These are phyloP conservation scores for Blomia tropicalis DNA, from an alignment of 2,888 invertebrate species.

Conservation along the genomic window DNA sequence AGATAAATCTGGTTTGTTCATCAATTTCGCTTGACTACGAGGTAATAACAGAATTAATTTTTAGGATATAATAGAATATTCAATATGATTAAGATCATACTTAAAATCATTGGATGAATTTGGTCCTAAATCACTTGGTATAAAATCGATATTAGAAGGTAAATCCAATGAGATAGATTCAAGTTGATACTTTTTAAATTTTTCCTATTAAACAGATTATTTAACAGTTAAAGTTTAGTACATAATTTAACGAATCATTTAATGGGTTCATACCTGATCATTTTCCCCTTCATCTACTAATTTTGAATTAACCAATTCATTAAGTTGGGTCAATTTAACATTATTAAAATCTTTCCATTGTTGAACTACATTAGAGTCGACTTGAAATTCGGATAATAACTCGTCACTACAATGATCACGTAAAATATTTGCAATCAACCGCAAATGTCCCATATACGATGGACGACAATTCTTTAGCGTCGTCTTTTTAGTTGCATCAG, in stretches of 20 bases:
- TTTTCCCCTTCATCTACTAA: conserved; percentile 34
- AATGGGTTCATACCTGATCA: background rate
- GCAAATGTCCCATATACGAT: conserved; percentile 50
- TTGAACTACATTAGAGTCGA: background rate
- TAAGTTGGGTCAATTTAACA: conserved; percentile 37
- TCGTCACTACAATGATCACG: conserved; percentile 32
- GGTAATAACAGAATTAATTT: too few species aligned
- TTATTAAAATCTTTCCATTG: conserved; percentile 39
- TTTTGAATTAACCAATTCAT: conserved; percentile 37
- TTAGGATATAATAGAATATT: background rate
- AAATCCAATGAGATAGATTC: background rate
- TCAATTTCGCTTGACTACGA: background rate
- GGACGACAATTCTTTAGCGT: conserved; percentile 33
- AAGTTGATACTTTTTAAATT: background rate
- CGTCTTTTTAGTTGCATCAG: background rate
- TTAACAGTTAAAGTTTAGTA: background rate
- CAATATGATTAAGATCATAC: background rate
- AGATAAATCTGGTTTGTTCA: background rate
- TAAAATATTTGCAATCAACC: conserved; percentile 41
- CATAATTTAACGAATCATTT: background rate
- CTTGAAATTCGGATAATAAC: background rate
- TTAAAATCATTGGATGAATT: background rate
- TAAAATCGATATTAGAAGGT: background rate
- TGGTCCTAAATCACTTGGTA: background rate
- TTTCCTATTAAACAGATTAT: background rate